Evolutionary conservation across 2,888 invertebrate genomes (phyloP), one percentile per base, ranked within the genome.

Genomic region (Drosophila peninsularis): DNA sequence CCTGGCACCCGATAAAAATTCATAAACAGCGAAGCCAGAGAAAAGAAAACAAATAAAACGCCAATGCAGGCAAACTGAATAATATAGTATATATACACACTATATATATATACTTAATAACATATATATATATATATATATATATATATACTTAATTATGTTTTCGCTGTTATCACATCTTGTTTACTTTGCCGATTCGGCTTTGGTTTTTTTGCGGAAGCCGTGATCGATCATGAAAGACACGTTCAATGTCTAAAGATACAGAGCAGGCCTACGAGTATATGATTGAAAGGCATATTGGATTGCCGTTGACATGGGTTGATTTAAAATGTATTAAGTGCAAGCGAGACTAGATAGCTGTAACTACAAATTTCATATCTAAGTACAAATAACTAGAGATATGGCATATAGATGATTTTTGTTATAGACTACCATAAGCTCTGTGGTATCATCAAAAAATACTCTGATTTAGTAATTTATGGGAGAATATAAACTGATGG

Each of bases 1-100:
- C 73, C 37, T 37, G 77, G 62, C 39, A 24, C 42, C 64, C 64
- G 55, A 70, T 74, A 72, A 47, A 72, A 72, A 10, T 57, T 61
- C 57, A 45, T 45, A 60, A 71, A 63, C 62, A 65, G 42, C 56
- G 57, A 49, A 36, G 9, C 41, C 45, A 45, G 45, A 10, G 7
- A 42, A 9, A 45, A 49, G 24, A 57, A 49, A 52, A 30, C 42
- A 57, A 50, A n/a, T n/a, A n/a, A n/a, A n/a, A 49, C 19, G 19
- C 7, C 32, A 49, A 13, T 27, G 44, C 44, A 27, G 27, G 14
- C 24, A 44, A n/a, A 30, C 11, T 30, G 30, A 30, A 30, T 27
- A 11, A 27, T 17, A 27, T 27, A 4, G 10, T 1, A 9, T 14
- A 39, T 37, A 37, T 37, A 37, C 5, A 37, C 2, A 37, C 7